Percentiles rank a stretch among this genome's conserved stretches.
These are phyloP conservation scores for Tachysurus vachellii DNA, from an alignment of 2,113 vertebrate genomes.

Conservation along the genomic window DNA sequence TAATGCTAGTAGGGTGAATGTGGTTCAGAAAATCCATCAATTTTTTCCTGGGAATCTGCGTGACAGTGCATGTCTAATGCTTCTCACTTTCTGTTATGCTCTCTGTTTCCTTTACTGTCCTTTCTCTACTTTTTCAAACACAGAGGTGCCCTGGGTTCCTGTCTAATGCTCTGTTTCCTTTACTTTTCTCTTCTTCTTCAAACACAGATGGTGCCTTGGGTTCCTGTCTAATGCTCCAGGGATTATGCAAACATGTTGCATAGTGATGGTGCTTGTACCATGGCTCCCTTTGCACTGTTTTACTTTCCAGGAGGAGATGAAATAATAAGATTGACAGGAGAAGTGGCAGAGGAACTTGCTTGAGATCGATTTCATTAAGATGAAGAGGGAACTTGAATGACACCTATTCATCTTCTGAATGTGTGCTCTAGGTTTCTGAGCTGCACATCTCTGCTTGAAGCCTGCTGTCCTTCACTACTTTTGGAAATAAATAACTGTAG, in stretches of 20 bases:
- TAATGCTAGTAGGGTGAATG: neutral
- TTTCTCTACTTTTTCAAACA: neutral
- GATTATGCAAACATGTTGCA: slow-evolving; percentile 15
- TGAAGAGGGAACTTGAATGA: slow-evolving; percentile 14
- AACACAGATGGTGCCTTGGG: slow-evolving; percentile 17
- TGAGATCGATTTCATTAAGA: slow-evolving; percentile 24
- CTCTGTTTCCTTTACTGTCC: neutral
- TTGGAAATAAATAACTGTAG: neutral
- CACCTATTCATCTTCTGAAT: slow-evolving; percentile 23
- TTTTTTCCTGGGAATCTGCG: neutral
- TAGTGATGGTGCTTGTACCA: neutral
- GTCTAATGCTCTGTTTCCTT: neutral
- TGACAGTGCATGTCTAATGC: neutral
- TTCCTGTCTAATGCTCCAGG: neutral
- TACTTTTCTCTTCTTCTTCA: neutral
- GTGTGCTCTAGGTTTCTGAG: neutral
- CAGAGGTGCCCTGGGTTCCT: slow-evolving; percentile 2
- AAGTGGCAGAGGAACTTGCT: neutral
- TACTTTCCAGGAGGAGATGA: slow-evolving; percentile 17
- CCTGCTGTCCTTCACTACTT: neutral
- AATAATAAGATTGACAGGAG: slow-evolving; percentile 36
- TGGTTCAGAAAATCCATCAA: neutral
- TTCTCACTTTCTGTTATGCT: neutral
- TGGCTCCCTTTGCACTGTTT: neutral
- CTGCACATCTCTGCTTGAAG: neutral